phyloP scores from a whole-genome alignment of 2,888 invertebrate genomes.

The Hemithea aestivaria region DNA sequence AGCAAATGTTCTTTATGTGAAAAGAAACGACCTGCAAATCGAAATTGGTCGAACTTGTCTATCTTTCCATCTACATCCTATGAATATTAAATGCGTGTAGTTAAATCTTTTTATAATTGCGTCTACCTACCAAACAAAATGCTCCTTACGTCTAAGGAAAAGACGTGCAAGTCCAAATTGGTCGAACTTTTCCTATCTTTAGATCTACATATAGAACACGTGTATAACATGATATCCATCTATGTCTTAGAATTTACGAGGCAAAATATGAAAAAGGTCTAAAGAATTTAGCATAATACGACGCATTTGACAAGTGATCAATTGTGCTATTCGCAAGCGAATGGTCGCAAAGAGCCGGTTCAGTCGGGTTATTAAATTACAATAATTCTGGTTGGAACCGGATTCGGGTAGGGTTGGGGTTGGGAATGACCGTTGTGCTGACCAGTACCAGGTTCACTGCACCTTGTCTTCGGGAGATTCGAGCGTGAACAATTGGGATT shows the following conservation, averaged over 20 bases:
- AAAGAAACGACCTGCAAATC: no score
- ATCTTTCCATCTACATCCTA: constrained; percentile 36
- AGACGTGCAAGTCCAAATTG: no score
- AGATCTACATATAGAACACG: constrained; percentile 37
- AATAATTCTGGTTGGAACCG: constrained; percentile 49
- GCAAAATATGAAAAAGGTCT: constrained; percentile 46
- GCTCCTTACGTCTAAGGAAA: no score
- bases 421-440: constrained; percentile 26
- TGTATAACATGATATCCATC: constrained; percentile 57
- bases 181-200: constrained; percentile 14
- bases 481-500: constrained; percentile 4
- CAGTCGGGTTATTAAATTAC: constrained; percentile 68
- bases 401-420: constrained; percentile 32
- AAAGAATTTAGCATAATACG: constrained; percentile 33
- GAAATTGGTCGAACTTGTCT: no score
- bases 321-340: constrained; percentile 64
- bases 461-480: constrained; percentile 1
- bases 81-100: no score
- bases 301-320: constrained; percentile 66
- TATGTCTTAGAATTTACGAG: constrained; percentile 47
- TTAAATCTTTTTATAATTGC: no score
- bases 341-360: constrained; percentile 50
- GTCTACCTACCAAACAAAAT: no score
- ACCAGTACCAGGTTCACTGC: constrained; percentile 10
- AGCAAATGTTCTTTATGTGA: no score